Evolutionary conservation across 2,797 vertebrate species (phyloP).

Genomic region (Linurgus olivaceus): DNA sequence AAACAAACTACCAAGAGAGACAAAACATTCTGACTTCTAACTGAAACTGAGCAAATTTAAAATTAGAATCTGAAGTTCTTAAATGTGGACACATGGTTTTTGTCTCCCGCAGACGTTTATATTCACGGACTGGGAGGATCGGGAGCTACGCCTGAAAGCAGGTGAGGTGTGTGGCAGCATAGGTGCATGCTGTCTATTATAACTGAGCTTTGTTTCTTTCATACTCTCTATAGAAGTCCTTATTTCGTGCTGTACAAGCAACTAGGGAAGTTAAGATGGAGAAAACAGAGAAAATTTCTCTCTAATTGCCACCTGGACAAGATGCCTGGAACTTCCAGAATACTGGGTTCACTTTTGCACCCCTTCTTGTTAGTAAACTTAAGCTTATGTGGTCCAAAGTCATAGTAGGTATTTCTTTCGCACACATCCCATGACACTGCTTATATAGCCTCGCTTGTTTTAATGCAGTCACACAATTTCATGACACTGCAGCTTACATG

Average conservation of each 20-base stretch:
- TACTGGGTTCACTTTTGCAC: not conserved
- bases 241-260: not conserved
- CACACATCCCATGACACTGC: not conserved
- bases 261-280: not conserved
- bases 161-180: slow-evolving; percentile 66
- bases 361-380: not conserved
- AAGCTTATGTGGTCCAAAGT: not conserved
- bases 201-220: not conserved
- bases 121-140: slow-evolving; percentile 93
- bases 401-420: not conserved
- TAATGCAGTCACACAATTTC: not conserved
- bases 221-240: not conserved
- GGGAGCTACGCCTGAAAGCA: slow-evolving; percentile 80
- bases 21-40: not conserved
- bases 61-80: not conserved
- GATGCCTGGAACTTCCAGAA: not conserved
- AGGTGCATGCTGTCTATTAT: not conserved
- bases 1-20: not conserved
- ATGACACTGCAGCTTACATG: not conserved
- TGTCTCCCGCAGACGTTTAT: slow-evolving; percentile 87
- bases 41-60: not conserved
- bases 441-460: not conserved
- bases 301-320: not conserved
- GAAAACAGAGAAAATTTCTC: not conserved
- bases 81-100: not conserved